Evolutionary conservation across 1,140 invertebrate species (phyloP), one percentile per base, ranked within the genome.

Genomic region (Cotesia glomerata): DNA sequence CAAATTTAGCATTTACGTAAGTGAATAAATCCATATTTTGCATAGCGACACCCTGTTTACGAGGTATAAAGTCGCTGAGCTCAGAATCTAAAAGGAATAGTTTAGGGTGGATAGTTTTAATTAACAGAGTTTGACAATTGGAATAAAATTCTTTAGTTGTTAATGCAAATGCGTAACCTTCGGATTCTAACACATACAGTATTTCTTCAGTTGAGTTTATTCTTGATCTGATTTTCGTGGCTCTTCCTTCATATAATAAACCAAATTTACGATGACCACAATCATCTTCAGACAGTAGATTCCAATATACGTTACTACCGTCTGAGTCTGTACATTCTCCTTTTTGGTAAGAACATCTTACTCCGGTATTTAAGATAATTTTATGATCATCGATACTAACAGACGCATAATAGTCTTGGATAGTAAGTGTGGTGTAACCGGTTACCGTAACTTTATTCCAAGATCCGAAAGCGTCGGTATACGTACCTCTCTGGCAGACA

Each of bases 121-220:
- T 66, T 9, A n/a, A 58, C 58, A 18, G 59, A 64, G 39, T 54
- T 39, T n/a, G 14, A n/a, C n/a, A n/a, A n/a, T n/a, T n/a, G n/a
- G n/a, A n/a, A n/a, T n/a, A n/a, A n/a, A n/a, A n/a, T n/a, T 8
- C n/a, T 18, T 45, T 35, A 1, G 11, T 16, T 16, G 72, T 69
- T 64, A 70, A 18, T 16, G 67, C 72, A 58, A 74, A 70, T 14
- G 72, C 69, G 13, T 34, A 35, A 14, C 65, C 54, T n/a, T 62
- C 5, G 36, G 65, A 18, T 3, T 63, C 32, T 18, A n/a, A n/a
- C n/a, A n/a, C n/a, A 49, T 62, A 56, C 69, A 64, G 3, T 69
- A 14, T 14, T 13, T 18, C 34, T 73, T 13, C 11, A 14, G 35
- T 36, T 2, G n/a, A n/a, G n/a, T n/a, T 56, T 11, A 2, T 7